Evolutionary conservation across 2,113 vertebrate genomes (phyloP).

Genomic region (Gymnobelideus leadbeateri): DNA sequence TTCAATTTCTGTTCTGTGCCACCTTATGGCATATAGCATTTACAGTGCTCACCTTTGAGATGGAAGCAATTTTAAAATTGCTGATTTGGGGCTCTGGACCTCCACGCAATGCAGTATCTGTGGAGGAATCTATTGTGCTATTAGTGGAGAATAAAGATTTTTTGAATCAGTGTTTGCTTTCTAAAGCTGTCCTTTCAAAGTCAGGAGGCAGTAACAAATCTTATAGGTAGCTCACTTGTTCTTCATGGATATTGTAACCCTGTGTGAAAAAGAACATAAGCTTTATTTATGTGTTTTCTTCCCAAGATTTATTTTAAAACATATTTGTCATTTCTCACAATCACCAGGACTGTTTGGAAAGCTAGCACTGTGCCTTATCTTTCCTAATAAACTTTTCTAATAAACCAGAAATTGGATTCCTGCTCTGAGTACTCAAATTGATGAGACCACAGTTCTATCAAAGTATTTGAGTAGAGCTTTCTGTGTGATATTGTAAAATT

Average conservation of each 20-base stretch:
- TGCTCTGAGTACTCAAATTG: not conserved
- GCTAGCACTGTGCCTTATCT: not conserved
- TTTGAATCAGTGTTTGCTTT: not conserved
- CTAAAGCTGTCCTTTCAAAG: not conserved
- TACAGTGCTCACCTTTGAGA: not conserved
- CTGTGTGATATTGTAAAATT: not conserved
- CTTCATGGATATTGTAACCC: slow-evolving; percentile 17
- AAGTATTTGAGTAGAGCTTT: not conserved
- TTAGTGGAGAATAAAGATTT: slow-evolving; percentile 2
- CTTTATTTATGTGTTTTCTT: slow-evolving; percentile 10
- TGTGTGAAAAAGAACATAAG: not conserved
- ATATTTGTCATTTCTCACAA: not conserved
- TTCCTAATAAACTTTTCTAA: slow-evolving; percentile 7
- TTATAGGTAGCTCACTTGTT: not conserved
- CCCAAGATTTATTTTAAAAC: not conserved
- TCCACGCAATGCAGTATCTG: not conserved
- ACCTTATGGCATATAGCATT: not conserved
- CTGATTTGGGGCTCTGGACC: not conserved
- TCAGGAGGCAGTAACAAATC: not conserved
- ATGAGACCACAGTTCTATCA: not conserved
- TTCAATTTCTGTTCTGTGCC: not conserved
- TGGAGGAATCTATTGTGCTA: not conserved
- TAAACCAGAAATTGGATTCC: slow-evolving; percentile 15
- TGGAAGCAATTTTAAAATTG: not conserved
- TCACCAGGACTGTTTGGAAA: not conserved